phyloP scores from a whole-genome alignment of 2,888 invertebrate species.

The Heliconius hortense region DNA sequence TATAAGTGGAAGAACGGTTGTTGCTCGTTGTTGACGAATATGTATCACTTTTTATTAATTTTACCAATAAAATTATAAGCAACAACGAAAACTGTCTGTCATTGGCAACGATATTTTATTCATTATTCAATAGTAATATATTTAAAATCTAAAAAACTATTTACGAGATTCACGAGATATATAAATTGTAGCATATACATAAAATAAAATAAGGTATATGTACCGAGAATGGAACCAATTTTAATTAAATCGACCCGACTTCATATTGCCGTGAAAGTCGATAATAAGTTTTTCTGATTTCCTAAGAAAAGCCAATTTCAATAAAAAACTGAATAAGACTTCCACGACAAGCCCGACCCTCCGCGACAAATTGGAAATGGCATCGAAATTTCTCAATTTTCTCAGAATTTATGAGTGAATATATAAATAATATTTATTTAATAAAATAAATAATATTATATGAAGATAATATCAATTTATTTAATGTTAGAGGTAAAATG shows the following conservation, averaged over 20 bases:
- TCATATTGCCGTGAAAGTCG: conserved; percentile 19
- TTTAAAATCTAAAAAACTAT: not conserved
- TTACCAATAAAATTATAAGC: not conserved
- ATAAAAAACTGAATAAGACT: conserved; percentile 26
- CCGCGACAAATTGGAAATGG: conserved; percentile 27
- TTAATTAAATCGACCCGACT: conserved; percentile 24
- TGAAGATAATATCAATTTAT: not conserved
- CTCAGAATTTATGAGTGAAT: not conserved
- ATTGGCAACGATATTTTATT: not conserved
- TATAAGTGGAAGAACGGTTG: too few relatives aligned
- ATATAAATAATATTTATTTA: conserved; percentile 3
- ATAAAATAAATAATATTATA: not conserved
- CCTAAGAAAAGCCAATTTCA: conserved; percentile 31
- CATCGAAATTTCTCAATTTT: conserved; percentile 21
- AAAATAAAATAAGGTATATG: not conserved
- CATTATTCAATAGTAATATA: not conserved
- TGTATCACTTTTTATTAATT: not conserved
- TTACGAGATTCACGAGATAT: not conserved
- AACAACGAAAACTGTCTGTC: not conserved
- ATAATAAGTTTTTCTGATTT: conserved; percentile 28
- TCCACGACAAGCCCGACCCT: conserved; percentile 15
- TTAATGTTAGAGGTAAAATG: not conserved
- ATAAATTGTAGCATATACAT: not conserved
- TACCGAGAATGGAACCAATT: not conserved
- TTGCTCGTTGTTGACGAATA: too few relatives aligned